Base-by-base conservation (phyloP, 2,797 vertebrate species). In the Holocentrus rufus region DNA sequence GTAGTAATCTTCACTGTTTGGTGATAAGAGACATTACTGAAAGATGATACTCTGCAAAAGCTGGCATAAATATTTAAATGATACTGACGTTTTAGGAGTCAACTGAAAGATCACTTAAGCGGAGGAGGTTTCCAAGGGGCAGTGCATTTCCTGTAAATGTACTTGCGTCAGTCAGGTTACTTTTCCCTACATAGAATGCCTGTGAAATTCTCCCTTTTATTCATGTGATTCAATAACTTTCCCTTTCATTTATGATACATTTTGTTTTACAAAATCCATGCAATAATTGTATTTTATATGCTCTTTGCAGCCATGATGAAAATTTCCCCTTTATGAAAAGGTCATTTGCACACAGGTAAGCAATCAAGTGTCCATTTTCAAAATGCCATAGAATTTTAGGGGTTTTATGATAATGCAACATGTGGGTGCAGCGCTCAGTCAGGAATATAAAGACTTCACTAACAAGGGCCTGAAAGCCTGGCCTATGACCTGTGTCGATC, bases 381-480 rank as follows among this genome's bases (percentile, higher is more conserved):
- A 84, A 85, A 88, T 71, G 76, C 81, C 72, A 76, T 72, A 68
- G 64, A 82, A 73, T 74, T 65, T 61, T 36, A 66, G 76, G 80
- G 66, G 66, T 77, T 85, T 81, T 71, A 72, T 15, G 54, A 67
- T 60, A 53, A 67, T 56, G 39, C 36, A 65, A 72, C 49, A 22
- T 57, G 20, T 31, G 66, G 63, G 81, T 81, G 83, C 53, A 65
- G 61, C 81, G 69, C 77, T 87, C 60, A 70, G 69, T 73, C 68
- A 64, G 62, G 77, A 76, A 54, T 84, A 87, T 84, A 88, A 92
- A 87, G 90, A 89, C 86, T 85, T 89, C 53, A 77, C 63, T 67
- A 69, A 86, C 69, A 36, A 85, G 70, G 76, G 69, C 69, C 77
- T 67, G 58, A 85, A 81, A 81, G 71, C 73, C 63, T 61, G 69